Conservation (phyloP, 2,113 vertebrate species). For the Helogale parvula region DNA sequence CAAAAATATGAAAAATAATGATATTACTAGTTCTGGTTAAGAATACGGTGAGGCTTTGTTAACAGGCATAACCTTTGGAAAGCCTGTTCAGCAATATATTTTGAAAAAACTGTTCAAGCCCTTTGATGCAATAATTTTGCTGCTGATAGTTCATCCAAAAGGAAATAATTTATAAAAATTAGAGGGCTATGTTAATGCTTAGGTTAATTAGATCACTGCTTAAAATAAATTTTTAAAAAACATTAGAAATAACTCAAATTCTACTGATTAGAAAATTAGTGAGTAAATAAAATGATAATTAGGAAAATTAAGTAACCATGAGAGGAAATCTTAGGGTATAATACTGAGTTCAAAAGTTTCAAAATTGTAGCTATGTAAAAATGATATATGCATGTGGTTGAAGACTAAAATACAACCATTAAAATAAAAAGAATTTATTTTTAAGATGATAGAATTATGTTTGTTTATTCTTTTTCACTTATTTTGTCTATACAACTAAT, state of each 20-base stretch:
- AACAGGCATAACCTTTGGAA: background rate
- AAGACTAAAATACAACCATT: background rate
- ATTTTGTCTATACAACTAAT: background rate
- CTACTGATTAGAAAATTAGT: background rate
- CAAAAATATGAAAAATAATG: background rate
- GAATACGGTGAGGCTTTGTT: background rate
- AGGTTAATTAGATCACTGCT: background rate
- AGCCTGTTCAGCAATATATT: background rate
- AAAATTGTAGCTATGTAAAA: background rate
- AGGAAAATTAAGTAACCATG: background rate
- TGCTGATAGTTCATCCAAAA: background rate
- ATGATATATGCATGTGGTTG: background rate
- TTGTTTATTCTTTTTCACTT: background rate
- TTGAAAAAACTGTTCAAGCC: background rate
- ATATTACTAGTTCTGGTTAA: background rate
- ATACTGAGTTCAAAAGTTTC: background rate
- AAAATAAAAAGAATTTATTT: background rate
- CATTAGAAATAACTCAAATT: background rate
- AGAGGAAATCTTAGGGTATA: background rate
- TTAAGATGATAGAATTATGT: background rate
- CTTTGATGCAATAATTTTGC: background rate
- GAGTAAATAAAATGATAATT: slow-evolving; percentile 36
- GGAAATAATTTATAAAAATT: slow-evolving; percentile 17
- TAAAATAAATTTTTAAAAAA: background rate
- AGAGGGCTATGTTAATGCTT: background rate